phyloP scores from a whole-genome alignment of 2,113 vertebrate species.

The Corythaeola cristata region DNA sequence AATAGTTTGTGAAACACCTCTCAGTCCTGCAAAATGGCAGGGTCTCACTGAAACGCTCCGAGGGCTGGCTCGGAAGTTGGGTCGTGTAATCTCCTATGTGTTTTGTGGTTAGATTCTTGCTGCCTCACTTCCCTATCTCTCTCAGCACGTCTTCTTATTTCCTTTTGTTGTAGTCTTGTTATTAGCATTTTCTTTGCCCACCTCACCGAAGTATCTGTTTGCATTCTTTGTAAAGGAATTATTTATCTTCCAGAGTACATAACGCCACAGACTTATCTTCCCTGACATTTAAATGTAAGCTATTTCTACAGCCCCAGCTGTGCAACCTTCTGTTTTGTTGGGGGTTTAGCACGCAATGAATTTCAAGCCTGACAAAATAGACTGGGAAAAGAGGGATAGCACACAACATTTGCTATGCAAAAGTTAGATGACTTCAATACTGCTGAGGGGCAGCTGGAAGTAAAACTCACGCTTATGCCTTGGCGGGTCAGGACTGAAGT shows the following conservation, averaged over 20 bases:
- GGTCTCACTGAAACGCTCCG: background rate
- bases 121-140: conserved; percentile 24
- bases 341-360: background rate
- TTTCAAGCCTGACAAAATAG: background rate
- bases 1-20: background rate
- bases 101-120: background rate
- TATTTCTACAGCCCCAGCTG: background rate
- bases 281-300: background rate
- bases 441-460: background rate
- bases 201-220: background rate
- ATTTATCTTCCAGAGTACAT: background rate
- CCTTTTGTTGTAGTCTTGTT: background rate
- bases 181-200: background rate
- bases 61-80: background rate
- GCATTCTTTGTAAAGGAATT: background rate
- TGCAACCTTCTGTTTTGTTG: background rate
- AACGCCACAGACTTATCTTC: background rate
- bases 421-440: background rate
- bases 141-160: background rate
- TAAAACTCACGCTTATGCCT: background rate
- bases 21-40: background rate
- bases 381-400: background rate
- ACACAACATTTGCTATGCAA: background rate
- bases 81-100: background rate
- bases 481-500: background rate